A percentile compares a stretch with the other conserved stretches of the same genome.
Conservation (phyloP, 2,113 vertebrate genomes). For the Conger conger region DNA sequence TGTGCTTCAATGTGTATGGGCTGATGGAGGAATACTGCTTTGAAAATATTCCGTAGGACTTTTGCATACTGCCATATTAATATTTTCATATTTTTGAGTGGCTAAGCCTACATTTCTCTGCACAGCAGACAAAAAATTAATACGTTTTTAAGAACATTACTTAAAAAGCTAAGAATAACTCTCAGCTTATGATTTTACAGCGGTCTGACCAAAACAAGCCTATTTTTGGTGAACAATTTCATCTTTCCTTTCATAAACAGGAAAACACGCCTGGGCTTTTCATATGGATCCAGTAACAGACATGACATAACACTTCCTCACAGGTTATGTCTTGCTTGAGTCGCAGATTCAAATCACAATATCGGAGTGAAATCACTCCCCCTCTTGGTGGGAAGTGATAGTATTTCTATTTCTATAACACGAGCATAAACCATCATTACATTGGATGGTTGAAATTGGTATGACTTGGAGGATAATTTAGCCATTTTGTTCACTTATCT, state of each 20-base stretch:
- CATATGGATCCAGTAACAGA: too few species aligned
- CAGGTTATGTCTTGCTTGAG: background rate
- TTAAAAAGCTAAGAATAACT: too few species aligned
- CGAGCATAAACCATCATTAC: too few species aligned
- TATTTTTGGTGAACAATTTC: background rate
- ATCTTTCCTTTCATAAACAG: background rate
- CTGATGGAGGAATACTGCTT: background rate
- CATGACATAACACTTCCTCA: background rate
- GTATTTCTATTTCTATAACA: background rate
- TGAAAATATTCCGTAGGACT: background rate
- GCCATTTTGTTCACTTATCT: too few species aligned
- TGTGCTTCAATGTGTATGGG: background rate
- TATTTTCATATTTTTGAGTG: slow-evolving; percentile 2
- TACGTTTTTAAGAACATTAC: too few species aligned
- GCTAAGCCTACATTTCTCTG: background rate
- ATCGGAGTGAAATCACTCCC: background rate
- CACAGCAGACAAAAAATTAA: too few species aligned
- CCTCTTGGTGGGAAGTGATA: background rate
- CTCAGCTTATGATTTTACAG: too few species aligned
- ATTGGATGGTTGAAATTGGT: background rate
- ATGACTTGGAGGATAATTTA: background rate
- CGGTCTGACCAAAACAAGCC: too few species aligned
- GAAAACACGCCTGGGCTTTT: background rate
- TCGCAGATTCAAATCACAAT: background rate
- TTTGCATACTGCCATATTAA: background rate